Conservation (phyloP, 2,797 vertebrate genomes). For the Cossypha caffra region DNA sequence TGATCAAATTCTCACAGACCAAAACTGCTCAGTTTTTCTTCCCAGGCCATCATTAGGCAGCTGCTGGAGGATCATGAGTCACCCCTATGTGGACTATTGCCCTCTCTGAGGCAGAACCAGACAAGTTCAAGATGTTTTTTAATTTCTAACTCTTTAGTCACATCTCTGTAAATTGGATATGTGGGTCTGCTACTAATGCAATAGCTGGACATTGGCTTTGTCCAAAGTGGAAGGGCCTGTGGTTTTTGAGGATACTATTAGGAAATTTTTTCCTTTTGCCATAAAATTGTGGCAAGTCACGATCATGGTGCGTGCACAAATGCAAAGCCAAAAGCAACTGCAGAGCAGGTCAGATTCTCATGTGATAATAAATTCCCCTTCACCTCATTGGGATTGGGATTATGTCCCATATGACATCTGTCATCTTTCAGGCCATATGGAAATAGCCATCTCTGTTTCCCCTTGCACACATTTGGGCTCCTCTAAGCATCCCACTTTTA, state of each 20-base stretch:
- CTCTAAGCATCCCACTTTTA: background rate
- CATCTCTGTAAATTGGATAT: background rate
- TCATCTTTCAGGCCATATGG: background rate
- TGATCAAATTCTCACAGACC: background rate
- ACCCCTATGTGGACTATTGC: background rate
- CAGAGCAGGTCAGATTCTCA: background rate
- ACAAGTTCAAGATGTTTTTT: conserved; percentile 45
- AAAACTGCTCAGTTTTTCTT: background rate
- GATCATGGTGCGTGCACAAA: background rate
- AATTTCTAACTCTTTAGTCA: conserved; percentile 44
- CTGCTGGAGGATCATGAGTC: background rate
- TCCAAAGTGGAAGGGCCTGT: background rate
- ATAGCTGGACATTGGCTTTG: background rate
- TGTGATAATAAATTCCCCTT: background rate
- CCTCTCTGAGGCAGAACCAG: conserved; percentile 37
- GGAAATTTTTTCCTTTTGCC: background rate
- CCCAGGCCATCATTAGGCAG: background rate
- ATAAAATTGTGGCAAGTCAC: background rate
- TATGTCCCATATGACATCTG: background rate
- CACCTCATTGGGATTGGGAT: background rate
- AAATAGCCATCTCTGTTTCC: background rate
- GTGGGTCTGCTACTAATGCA: background rate
- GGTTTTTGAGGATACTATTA: background rate
- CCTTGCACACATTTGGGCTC: background rate
- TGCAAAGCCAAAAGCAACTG: background rate